Conservation (phyloP, 2,797 vertebrate species). For the Remorina albescens region DNA sequence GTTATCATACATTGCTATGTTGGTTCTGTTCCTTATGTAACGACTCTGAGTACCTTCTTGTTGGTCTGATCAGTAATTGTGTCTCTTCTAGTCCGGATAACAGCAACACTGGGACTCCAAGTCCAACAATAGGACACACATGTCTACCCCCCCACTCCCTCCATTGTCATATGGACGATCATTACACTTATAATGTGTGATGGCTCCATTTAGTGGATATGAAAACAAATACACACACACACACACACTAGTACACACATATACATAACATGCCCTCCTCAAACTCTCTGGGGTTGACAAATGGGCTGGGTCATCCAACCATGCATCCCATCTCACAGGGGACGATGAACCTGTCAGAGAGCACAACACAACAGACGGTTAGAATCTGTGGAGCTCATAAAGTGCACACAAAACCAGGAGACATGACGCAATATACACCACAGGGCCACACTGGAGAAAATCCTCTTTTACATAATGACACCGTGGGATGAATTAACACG, state of each 20-base stretch:
- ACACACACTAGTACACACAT: not conserved
- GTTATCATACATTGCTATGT: not conserved
- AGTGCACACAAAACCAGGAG: slow-evolving; percentile 23
- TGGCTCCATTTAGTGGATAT: slow-evolving; percentile 7
- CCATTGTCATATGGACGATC: slow-evolving; percentile 42
- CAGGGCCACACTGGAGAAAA: slow-evolving; percentile 15
- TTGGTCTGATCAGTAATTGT: slow-evolving; percentile 22
- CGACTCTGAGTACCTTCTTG: not conserved
- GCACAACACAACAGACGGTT: slow-evolving; percentile 16
- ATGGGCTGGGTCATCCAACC: slow-evolving; percentile 44
- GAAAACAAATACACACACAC: slow-evolving; percentile 11
- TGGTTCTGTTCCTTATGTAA: not conserved
- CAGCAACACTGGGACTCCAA: slow-evolving; percentile 13
- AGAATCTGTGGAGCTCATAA: slow-evolving; percentile 45
- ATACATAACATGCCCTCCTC: slow-evolving; percentile 13
- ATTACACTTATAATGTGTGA: slow-evolving; percentile 42
- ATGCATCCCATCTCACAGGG: slow-evolving; percentile 46
- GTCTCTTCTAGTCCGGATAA: slow-evolving; percentile 13
- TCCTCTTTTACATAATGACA: slow-evolving; percentile 41
- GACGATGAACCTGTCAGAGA: slow-evolving; percentile 42
- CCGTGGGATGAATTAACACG: slow-evolving; percentile 28
- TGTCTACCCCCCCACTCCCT: slow-evolving; percentile 23
- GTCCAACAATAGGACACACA: slow-evolving; percentile 43
- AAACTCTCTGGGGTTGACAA: slow-evolving; percentile 34
- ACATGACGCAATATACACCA: slow-evolving; percentile 30